Evolutionary conservation across 2,888 invertebrate genomes (phyloP), one percentile per base, ranked within the genome.

Genomic region (Apotomis turbidana): DNA sequence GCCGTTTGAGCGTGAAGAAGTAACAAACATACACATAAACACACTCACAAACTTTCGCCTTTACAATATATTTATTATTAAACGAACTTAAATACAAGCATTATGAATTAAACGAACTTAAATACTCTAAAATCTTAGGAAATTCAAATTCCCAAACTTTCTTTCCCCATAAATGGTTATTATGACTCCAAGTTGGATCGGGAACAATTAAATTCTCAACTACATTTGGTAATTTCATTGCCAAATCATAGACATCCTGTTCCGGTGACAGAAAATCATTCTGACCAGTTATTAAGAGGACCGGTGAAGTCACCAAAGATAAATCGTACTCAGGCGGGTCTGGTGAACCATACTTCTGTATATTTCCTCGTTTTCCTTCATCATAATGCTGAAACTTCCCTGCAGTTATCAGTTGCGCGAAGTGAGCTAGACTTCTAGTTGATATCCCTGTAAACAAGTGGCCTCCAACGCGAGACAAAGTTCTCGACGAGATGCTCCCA

Each of bases 211-310:
- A 95, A 78, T 94, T 94, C 75, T 95, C 95, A 46, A 95, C 80
- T 5, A 95, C 86, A 80, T 95, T 95, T 5, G 94, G 94, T 58
- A 97, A 83, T 73, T 90, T 89, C 0, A 88, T 85, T 9, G 89
- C 88, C 67, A 96, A 83, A 8, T 89, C 90, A 57, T 93, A 81
- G 0, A 95, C 93, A 74, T 96, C 95, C 82, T 93, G 84, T 46
- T 94, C 81, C 36, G 93, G 86, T 3, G 96, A 95, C 4, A 97
- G 79, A 92, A 94, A 94, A 84, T 97, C 97, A 70, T 95, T 95
- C 66, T 79, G 66, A 2, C 85, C 89, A 73, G 83, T 83, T 51
- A 93, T 81, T n/a, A 94, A 75, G 0, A 90, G 81, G 3, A 91
- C 82, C 1, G 93, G 90, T 1, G 92, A 85, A 2, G 85, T 82